phyloP scores from a whole-genome alignment of 2,113 vertebrate species.

The Forbesichthys agassizii region DNA sequence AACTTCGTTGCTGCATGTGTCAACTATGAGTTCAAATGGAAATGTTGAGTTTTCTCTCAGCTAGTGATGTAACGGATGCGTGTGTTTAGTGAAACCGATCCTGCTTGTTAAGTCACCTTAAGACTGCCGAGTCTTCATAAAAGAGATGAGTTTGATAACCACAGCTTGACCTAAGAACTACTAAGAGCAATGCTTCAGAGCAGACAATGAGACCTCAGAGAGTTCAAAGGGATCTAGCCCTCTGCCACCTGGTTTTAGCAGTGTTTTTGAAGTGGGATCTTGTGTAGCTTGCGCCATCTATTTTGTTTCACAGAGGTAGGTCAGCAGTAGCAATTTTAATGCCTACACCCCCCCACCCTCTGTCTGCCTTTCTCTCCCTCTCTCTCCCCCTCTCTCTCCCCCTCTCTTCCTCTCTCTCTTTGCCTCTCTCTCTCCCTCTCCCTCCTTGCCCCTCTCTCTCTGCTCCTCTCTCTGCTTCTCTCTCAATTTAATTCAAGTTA shows the following conservation, averaged over 20 bases:
- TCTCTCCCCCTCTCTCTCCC: conserved; percentile 15
- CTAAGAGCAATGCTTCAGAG: conserved; percentile 64
- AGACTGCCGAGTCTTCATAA: conserved; percentile 32
- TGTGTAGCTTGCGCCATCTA: conserved; percentile 54
- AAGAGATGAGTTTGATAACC: conserved; percentile 67
- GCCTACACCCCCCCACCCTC: background rate
- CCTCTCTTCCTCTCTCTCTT: background rate
- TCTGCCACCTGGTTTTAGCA: conserved; percentile 68
- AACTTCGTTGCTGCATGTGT: no score
- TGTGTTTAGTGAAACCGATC: conserved; percentile 16
- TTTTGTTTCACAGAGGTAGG: conserved; percentile 65
- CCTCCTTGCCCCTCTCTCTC: no score
- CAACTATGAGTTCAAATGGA: background rate
- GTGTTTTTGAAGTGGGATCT: conserved; percentile 71
- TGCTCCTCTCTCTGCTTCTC: no score
- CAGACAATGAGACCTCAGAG: conserved; percentile 64
- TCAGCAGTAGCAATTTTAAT: conserved; percentile 30
- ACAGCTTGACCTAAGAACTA: conserved; percentile 59
- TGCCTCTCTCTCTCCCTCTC: background rate
- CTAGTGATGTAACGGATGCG: conserved; percentile 44
- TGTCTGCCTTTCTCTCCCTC: conserved; percentile 7
- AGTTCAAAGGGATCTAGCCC: conserved; percentile 66
- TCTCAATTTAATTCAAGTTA: no score
- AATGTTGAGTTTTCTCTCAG: conserved; percentile 3
- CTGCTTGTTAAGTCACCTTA: conserved; percentile 34